These are phyloP conservation scores for Caradrina kadenii DNA, from an alignment of 2,888 invertebrate genomes.

Conservation along the genomic window DNA sequence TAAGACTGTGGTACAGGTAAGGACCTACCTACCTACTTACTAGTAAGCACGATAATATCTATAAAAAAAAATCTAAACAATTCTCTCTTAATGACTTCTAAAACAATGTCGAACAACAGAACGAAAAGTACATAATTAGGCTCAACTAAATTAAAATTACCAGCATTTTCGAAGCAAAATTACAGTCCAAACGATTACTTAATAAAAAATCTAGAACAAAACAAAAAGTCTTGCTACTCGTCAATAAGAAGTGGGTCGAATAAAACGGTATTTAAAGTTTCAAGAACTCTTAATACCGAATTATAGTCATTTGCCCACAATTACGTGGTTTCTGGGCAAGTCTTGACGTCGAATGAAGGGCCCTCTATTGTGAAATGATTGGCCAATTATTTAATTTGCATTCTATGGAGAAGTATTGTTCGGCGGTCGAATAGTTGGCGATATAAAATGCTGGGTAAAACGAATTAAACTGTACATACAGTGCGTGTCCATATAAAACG, in stretches of 20 bases:
- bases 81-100: background rate
- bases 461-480: background rate
- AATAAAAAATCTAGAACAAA: constrained; percentile 27
- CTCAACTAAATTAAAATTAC: constrained; percentile 18
- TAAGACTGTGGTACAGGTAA: too few species aligned
- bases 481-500: too few species aligned
- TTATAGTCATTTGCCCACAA: constrained; percentile 64
- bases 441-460: background rate
- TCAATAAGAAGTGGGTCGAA: constrained; percentile 47
- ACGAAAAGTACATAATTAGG: constrained; percentile 1
- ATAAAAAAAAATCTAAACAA: background rate
- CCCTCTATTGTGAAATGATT: constrained; percentile 60
- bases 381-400: constrained; percentile 61
- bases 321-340: constrained; percentile 62
- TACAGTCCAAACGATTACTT: constrained; percentile 26
- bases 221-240: constrained; percentile 20
- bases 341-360: constrained; percentile 58
- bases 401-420: constrained; percentile 43
- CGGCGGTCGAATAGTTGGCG: constrained; percentile 6
- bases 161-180: constrained; percentile 12
- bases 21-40: too few species aligned
- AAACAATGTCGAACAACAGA: constrained; percentile 1
- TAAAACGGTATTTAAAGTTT: constrained; percentile 51
- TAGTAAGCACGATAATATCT: too few species aligned
- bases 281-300: constrained; percentile 56